These are phyloP conservation scores for Araneus ventricosus DNA, from an alignment of 1,140 invertebrate species.

Conservation along the genomic window DNA sequence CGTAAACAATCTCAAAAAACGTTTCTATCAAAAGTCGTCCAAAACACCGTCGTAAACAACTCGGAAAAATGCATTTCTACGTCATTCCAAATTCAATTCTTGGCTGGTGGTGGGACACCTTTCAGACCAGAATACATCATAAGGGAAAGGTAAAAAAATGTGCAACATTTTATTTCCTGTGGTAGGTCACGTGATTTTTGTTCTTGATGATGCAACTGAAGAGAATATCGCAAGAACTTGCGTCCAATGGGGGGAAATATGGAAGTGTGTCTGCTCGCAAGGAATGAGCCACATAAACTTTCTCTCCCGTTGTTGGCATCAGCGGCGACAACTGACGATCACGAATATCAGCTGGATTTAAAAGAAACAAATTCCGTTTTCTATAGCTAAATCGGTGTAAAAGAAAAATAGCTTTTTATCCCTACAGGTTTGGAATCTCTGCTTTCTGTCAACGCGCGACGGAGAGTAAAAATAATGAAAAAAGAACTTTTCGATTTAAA, in stretches of 20 bases:
- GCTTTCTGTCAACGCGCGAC: too few relatives aligned
- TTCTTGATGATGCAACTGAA: neutral
- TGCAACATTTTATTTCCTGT: neutral
- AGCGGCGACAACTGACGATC: too few relatives aligned
- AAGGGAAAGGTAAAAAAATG: neutral
- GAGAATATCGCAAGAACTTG: neutral
- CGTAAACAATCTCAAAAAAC: neutral
- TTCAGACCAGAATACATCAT: neutral
- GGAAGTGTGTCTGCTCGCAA: neutral
- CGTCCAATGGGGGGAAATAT: neutral
- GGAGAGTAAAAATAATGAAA: too few relatives aligned
- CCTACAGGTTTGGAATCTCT: too few relatives aligned
- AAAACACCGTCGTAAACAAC: neutral
- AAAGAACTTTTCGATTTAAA: too few relatives aligned
- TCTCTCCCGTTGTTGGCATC: too few relatives aligned
- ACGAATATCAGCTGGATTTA: too few relatives aligned
- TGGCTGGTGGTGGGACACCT: neutral
- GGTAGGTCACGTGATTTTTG: neutral
- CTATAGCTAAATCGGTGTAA: too few relatives aligned
- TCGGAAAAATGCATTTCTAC: neutral
- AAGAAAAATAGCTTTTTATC: too few relatives aligned
- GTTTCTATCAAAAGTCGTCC: neutral
- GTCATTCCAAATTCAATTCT: too few relatives aligned
- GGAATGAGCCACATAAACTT: neutral
- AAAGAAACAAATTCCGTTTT: too few relatives aligned